Evolutionary conservation across 2,888 invertebrate genomes (phyloP), one percentile per base, ranked within the genome.

Genomic region (Epinotia nisella): DNA sequence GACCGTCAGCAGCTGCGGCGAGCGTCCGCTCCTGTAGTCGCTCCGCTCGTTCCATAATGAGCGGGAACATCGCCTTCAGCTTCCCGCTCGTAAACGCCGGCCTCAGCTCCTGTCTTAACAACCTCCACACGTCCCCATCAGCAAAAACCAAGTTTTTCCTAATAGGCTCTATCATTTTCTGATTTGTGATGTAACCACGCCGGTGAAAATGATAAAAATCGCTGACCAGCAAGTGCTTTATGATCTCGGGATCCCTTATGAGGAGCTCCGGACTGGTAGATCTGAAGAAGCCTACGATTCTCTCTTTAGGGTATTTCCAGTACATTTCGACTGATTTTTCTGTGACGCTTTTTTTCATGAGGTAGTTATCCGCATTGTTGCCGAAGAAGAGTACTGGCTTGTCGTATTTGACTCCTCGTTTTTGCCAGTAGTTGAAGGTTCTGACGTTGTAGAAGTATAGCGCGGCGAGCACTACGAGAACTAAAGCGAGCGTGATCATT

Each of bases 41-140:
- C 78, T 87, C 86, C 13, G 89, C 87, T 24, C 89, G 84, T 76
- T 87, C 88, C 62, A 83, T 83, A 56, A 89, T 82, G 49, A 89
- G 81, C 17, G 89, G 89, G 75, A 89, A 89, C 89, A 89, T 89
- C 4, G 87, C 87, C 56, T 81, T 83, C 59, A 89, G 83, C 78
- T 88, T 89, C 66, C 86, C 87, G 73, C 85, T 86, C 3, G 88
- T 84, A 76, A 89, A 89, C 2, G 87, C 85, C 1, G 87, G 87
- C 19, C 87, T 87, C 83, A 89, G 83, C 69, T 87, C 86, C 78
- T 89, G 87, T 11, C 90, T 82, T 75, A 90, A 78, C 75, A 89
- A 77, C 39, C 84, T 80, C 90, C 89, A 89, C 51, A 83, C 60
- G 75, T 90, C 90, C 0, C 89, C 88, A 53, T 89, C 89, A 7